Base-by-base conservation (phyloP, 2,113 vertebrate species). In the Sander vitreus region DNA sequence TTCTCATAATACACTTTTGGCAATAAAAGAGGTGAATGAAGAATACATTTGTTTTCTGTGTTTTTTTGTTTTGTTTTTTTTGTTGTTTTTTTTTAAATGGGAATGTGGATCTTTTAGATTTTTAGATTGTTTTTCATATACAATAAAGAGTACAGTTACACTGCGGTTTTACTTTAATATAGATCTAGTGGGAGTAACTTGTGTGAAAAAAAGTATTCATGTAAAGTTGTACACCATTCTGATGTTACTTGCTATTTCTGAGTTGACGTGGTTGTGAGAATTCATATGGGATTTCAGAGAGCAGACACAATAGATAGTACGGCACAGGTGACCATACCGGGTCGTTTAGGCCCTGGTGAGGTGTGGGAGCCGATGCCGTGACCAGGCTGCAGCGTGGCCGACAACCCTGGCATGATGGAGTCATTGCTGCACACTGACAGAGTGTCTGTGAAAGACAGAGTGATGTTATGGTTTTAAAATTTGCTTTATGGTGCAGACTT, bases 341-440 rank as follows among this genome's bases (percentile, higher is more conserved):
- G 98, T n/a, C 98, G 94, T 80, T 99, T 99, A 73, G 98, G 98
- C 2, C 98, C 98, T 0, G 98, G 98, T 0, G 98, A 99, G 80
- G 97, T 97, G 89, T 99, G 98, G 1, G 97, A 96, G 50, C 97
- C 95, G 0, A 97, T 96, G 92, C 96, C 96, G 69, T 99, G 98
- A 10, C 95, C 94, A 0, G 97, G 97, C 81, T 99, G 98, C 3
- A 99, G 96, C 0, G 98, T 99, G 0, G 97, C 96, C 3, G 97
- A 97, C 0, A 98, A 99, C n/a, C 94, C 95, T 3, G 98, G 97
- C 67, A 97, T 96, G 78, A 99, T 98, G 93, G 97, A 97, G 27
- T 99, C 98, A 0, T 98, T 99, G 82, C 98, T 99, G 95, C 98
- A 99, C 62, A 99, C 98, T 0, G 98, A 99, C 25, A 99, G 93